Evolutionary conservation across 2,797 vertebrate genomes (phyloP).

Genomic region (Megaceryle alcyon): DNA sequence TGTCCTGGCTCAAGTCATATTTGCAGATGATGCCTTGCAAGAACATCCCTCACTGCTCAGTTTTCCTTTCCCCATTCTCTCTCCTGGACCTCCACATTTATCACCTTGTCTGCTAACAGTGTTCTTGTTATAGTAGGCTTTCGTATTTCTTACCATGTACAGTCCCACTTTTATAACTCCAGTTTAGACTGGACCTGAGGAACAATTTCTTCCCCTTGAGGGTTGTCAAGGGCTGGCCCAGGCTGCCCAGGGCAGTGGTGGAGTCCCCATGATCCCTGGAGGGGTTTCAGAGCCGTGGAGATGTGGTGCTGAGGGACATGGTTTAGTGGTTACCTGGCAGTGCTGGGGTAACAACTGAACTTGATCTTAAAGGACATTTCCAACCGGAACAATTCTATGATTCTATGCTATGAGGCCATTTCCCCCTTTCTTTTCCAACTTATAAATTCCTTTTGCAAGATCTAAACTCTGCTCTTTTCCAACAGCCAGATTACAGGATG

Average conservation of each 20-base stretch:
- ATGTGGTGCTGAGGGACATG: not conserved
- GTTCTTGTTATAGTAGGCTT: not conserved
- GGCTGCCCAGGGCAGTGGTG: not conserved
- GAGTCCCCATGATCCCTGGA: not conserved
- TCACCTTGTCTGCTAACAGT: fast-evolving
- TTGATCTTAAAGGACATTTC: not conserved
- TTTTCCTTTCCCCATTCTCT: not conserved
- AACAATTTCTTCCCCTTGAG: not conserved
- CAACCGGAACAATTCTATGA: not conserved
- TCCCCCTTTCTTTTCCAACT: not conserved
- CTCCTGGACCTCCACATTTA: not conserved
- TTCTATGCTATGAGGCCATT: not conserved
- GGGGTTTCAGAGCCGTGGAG: not conserved
- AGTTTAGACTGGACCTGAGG: not conserved
- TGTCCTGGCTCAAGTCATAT: not conserved
- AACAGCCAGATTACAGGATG: not conserved
- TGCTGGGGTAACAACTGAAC: not conserved
- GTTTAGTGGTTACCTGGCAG: not conserved
- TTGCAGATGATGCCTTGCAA: not conserved
- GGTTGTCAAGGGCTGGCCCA: not conserved
- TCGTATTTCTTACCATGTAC: not conserved
- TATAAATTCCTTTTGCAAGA: not conserved
- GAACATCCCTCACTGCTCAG: not conserved
- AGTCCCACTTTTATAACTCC: not conserved
- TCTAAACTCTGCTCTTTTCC: not conserved